Evolutionary conservation across 2,113 vertebrate genomes (phyloP), one percentile per base, ranked within the genome.

Genomic region (Progne subis): DNA sequence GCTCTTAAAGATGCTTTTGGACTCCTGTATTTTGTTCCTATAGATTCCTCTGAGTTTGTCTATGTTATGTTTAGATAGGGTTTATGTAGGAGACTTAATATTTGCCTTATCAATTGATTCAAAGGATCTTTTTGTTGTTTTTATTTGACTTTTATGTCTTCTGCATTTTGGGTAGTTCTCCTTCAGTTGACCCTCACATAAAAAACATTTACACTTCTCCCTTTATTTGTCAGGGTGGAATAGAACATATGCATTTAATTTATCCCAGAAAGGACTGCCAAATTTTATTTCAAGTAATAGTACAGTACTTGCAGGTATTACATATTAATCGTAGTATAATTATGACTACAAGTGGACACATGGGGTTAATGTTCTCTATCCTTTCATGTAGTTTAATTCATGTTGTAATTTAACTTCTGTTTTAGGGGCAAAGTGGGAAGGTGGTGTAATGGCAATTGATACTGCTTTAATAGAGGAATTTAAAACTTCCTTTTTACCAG

Each of bases 241-340:
- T 78, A 91, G 72, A 94, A 95, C 32, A 71, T 44, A 41, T 12
- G 26, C 67, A 39, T 93, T 91, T 72, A 71, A 94, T 88, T 93
- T 90, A 56, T 70, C 29, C 55, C 52, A 67, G 81, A 91, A 94
- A 63, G 15, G 57, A 95, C 53, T 84, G 55, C 18, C 74, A 86
- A 56, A 39, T 94, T 94, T 92, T 91, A 89, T 94, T 81, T 94
- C 91, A 75, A 63, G 28, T 88, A 87, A 52, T 41, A 32, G 87
- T 87, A 82, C 34, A 47, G 50, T 91, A 82, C 39, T 67, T 88
- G 34, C 61, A 85, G 94, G 46, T 89, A 75, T 59, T 53, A 23
- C 37, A 15, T 82, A 59, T 81, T n/a, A 86, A n/a, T 82, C 55
- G 55, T n/a, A 67, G n/a, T 77, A 11, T 50, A 87, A 53, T 82